Conservation (phyloP, 2,888 invertebrate genomes). For the Sminthurides aquaticus region DNA sequence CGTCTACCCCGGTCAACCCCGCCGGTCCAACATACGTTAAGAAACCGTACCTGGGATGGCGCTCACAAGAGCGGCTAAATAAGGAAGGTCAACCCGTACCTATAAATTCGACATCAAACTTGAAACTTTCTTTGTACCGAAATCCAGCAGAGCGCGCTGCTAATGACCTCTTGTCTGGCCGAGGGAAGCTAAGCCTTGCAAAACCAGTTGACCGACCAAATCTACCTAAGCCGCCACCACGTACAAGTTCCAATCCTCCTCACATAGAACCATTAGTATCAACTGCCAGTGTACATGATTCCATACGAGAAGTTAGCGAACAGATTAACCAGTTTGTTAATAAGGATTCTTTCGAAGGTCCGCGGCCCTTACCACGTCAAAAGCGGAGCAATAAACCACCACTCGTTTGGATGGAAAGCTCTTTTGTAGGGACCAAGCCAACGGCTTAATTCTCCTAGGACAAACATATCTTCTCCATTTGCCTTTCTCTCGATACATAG, state of each 20-base stretch:
- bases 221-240: constrained; percentile 36
- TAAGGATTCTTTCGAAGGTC: constrained; percentile 14
- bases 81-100: constrained; percentile 10
- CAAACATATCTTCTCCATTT: no score
- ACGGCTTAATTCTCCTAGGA: no score
- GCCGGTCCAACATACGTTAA: constrained; percentile 47
- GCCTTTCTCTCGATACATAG: no score
- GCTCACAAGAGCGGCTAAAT: constrained; percentile 66
- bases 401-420: constrained; percentile 82
- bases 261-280: constrained; percentile 6
- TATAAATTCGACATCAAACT: constrained; percentile 20
- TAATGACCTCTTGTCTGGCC: constrained; percentile 34
- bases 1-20: constrained; percentile 36
- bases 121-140: constrained; percentile 47
- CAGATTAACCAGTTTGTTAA: constrained; percentile 49
- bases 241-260: constrained; percentile 20
- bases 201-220: constrained; percentile 37
- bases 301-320: constrained; percentile 85
- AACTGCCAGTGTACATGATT: constrained; percentile 54
- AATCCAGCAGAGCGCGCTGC: constrained; percentile 39
- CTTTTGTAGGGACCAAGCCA: constrained; percentile 78
- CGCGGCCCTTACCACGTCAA: constrained; percentile 35
- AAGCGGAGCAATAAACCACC: constrained; percentile 32
- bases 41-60: constrained; percentile 84
- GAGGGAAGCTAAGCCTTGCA: constrained; percentile 25